Evolutionary conservation across 2,797 vertebrate species (phyloP), one percentile per base, ranked within the genome.

Genomic region (Lepilemur septentrionalis): DNA sequence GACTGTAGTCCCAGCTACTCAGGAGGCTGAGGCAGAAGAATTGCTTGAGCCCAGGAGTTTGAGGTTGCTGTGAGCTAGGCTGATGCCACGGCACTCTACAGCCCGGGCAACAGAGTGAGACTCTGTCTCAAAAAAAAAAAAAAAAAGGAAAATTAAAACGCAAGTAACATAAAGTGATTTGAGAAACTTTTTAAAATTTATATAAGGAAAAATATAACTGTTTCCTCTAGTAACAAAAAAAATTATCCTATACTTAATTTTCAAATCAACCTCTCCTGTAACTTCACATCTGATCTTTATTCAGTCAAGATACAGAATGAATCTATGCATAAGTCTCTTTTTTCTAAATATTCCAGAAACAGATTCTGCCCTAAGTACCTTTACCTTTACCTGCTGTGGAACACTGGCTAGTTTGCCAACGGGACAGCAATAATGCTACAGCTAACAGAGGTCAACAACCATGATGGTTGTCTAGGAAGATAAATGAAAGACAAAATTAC

Each of bases 401-500:
- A 91, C 50, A 72, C 28, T n/a, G 86, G 41, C 17, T 93, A 7
- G 57, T 90, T 52, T 81, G 83, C 96, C 96, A 95, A 92, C 65
- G 87, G 83, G 61, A 28, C 83, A 97, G 88, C 65, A 73, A 50
- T 59, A 38, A 3, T 85, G 75, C 88, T 95, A 79, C 73, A 89
- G 83, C 32, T 89, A 48, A 48, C 25, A 46, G 95, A 97, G 95
- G 92, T 97, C 93, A 96, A 79, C n/a, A 94, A 91, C 94, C 61
- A 86, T 67, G 76, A 41, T 80, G 84, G 85, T 59, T 93, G 59
- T 0, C 35, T 55, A 73, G 72, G 87, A 96, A 97, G n/a, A 63
- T 20, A 69, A 96, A 89, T 90, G 55, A 95, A 97, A 95, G 81
- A 93, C 93, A 97, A 97, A 88, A 50, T 96, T 96, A 86, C 87